Evolutionary conservation across 2,113 vertebrate genomes (phyloP).

Genomic region (Heliornis fulica): DNA sequence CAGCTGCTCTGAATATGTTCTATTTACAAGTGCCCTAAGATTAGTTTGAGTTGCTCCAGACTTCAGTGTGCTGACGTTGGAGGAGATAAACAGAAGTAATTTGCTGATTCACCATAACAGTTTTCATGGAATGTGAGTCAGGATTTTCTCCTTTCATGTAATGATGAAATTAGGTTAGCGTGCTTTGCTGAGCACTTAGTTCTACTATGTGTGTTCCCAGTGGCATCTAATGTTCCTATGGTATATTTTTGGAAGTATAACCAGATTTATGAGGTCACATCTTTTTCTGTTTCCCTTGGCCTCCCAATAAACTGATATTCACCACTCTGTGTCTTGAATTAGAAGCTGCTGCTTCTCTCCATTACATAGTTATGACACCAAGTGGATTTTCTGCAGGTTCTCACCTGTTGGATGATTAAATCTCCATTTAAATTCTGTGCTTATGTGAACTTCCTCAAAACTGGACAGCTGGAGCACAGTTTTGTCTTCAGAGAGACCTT

Average conservation of each 20-base stretch:
- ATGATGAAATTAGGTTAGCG: constrained; percentile 53
- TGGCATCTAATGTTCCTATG: not conserved
- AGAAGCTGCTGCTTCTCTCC: not conserved
- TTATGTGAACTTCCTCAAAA: not conserved
- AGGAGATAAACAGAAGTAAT: constrained; percentile 51
- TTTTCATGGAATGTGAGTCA: constrained; percentile 64
- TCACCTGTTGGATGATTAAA: not conserved
- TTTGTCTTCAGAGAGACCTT: not conserved
- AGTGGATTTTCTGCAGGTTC: not conserved
- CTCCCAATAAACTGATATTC: not conserved
- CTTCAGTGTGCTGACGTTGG: constrained; percentile 19
- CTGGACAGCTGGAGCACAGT: not conserved
- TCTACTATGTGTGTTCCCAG: constrained; percentile 27
- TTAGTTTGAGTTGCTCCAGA: constrained; percentile 55
- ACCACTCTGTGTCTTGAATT: not conserved
- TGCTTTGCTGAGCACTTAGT: constrained; percentile 37
- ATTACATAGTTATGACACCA: not conserved
- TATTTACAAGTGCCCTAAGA: constrained; percentile 11
- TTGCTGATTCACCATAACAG: constrained; percentile 58
- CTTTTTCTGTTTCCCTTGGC: not conserved
- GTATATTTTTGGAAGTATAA: constrained; percentile 39
- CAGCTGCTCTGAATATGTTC: not conserved
- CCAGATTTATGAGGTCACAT: not conserved
- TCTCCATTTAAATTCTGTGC: not conserved
- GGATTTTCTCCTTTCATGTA: constrained; percentile 49